Conservation (phyloP, 2,113 vertebrate species). For the Morone chrysops region DNA sequence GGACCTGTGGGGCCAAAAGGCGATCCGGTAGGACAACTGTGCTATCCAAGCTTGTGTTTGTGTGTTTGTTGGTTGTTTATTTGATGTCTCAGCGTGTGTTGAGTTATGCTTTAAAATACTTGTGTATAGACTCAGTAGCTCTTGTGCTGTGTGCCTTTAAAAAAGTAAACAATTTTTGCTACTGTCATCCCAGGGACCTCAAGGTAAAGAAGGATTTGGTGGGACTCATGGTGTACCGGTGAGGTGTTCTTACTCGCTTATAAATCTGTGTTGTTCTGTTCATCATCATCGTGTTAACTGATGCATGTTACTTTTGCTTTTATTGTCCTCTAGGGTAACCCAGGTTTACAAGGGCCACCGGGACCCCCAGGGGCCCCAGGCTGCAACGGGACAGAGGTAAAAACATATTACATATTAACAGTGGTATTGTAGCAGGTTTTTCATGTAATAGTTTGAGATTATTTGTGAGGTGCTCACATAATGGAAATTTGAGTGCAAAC, state of each 20-base stretch:
- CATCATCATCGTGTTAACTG: neutral
- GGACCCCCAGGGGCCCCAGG: conserved; percentile 65
- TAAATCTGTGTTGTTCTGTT: neutral
- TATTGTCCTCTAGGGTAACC: conserved; percentile 63
- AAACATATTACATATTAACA: conserved; percentile 3
- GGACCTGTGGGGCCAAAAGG: conserved; percentile 69
- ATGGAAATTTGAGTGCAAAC: neutral
- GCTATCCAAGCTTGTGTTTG: neutral
- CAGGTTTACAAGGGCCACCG: conserved; percentile 69
- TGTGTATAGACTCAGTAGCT: neutral
- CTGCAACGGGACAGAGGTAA: conserved; percentile 77
- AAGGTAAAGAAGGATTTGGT: conserved; percentile 73
- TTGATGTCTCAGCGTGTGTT: neutral
- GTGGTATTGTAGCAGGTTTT: neutral
- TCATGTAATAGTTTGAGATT: neutral
- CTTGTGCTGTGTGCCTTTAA: neutral
- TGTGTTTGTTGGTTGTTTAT: neutral
- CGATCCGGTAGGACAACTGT: conserved; percentile 57
- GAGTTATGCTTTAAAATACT: neutral
- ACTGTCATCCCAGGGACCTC: conserved; percentile 56
- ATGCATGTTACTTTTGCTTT: neutral
- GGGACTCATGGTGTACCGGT: conserved; percentile 77
- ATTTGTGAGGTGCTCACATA: neutral
- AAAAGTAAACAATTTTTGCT: neutral
- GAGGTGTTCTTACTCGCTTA: conserved; percentile 11